phyloP scores from a whole-genome alignment of 2,797 vertebrate genomes.

The Triplophysa yarkandensis region DNA sequence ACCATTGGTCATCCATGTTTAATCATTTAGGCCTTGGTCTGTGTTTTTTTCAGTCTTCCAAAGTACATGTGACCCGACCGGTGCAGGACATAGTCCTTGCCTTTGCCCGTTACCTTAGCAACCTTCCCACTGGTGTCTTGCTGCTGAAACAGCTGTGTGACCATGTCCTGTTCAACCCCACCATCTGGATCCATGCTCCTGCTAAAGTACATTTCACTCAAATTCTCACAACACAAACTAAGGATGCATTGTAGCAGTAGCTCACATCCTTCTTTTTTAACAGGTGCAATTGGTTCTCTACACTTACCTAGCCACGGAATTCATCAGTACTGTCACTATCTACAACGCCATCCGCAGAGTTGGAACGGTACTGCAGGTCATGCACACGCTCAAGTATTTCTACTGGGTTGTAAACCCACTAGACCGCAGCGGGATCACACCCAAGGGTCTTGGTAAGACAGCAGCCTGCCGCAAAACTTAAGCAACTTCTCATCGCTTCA shows the following conservation, averaged over 20 bases:
- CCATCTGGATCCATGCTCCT: slow-evolving; percentile 97
- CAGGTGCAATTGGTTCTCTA: slow-evolving; percentile 93
- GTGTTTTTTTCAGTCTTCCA: slow-evolving; percentile 84
- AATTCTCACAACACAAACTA: slow-evolving; percentile 5
- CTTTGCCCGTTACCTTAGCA: slow-evolving; percentile 95
- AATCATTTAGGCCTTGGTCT: slow-evolving; percentile 2
- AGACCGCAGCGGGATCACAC: slow-evolving; percentile 91
- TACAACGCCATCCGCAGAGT: slow-evolving; percentile 94
- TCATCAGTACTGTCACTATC: slow-evolving; percentile 94
- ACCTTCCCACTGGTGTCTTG: slow-evolving; percentile 88
- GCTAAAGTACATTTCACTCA: slow-evolving; percentile 80
- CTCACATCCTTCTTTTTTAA: slow-evolving; percentile 25
- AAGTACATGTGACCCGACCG: slow-evolving; percentile 87
- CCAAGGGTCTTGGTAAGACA: slow-evolving; percentile 87
- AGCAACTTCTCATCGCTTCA: slow-evolving; percentile 17
- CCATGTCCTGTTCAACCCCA: slow-evolving; percentile 95
- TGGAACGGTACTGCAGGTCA: slow-evolving; percentile 92
- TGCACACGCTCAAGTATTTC: slow-evolving; percentile 96
- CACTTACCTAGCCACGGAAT: slow-evolving; percentile 94
- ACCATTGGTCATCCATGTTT: background rate
- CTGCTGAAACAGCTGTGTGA: slow-evolving; percentile 97
- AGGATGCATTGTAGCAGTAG: background rate
- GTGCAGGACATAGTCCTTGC: slow-evolving; percentile 93
- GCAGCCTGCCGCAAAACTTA: background rate
- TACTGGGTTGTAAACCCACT: slow-evolving; percentile 96